Base-by-base conservation (phyloP, 30 jellyfish, hydroid and myxozoan species). In the Hydractinia symbiolongicarpus region DNA sequence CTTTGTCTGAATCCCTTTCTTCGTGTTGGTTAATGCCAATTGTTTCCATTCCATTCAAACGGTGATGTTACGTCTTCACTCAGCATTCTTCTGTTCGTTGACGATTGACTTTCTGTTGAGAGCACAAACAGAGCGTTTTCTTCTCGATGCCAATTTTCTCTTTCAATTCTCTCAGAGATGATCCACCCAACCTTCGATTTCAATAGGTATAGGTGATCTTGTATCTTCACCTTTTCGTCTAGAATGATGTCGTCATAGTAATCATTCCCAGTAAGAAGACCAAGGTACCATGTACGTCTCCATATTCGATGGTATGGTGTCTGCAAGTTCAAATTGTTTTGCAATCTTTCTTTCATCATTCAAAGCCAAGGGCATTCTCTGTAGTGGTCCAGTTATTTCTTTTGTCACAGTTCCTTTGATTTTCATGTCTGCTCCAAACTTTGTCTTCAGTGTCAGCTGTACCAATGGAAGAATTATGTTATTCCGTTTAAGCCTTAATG, bases 101-200 rank as follows among this genome's bases (percentile, higher is more conserved):
- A 15, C 40, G 79, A 16, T 15, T n/a, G 79, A 69, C 19, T 69
- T 49, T 69, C 55, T 14, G n/a, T 14, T 69, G 79, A 5, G 58
- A 69, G 19, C n/a, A 69, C 55, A n/a, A 69, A 69, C 79, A 69
- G 19, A 49, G 55, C 15, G 55, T 30, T 69, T 17, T 69, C 55
- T 14, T 17, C 8, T 15, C 52, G 19, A 49, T 69, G 16, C 55
- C 16, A 49, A 15, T 69, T 69, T 15, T 17, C 58, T 17, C 19
- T 69, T 49, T 16, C 21, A 19, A 78, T 74, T 55, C 50, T 77
- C 16, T 84, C 85, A n/a, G 55, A 11, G 4, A 57, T 15, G 20
- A 77, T 53, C 83, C 83, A 77, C 54, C 85, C 84, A 57, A 77
- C 17, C 83, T 77, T 77, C 15, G 84, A 53, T 53, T 57, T 44